These are phyloP conservation scores for Sylvilagus floridanus DNA, from an alignment of 2,797 vertebrate genomes.

Conservation along the genomic window DNA sequence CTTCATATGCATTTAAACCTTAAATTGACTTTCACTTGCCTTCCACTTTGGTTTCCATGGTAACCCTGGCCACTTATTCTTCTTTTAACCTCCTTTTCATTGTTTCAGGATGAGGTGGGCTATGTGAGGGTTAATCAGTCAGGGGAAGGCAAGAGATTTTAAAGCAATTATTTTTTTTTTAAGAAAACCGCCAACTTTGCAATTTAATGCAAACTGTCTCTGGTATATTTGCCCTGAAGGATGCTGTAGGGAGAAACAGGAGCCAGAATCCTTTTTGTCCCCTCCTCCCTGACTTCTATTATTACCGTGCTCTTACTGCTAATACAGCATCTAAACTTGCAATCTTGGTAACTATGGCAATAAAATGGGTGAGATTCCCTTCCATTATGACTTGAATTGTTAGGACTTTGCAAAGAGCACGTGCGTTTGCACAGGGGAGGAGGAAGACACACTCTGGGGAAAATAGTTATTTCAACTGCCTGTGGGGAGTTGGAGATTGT, in stretches of 20 bases:
- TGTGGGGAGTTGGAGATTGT: background rate
- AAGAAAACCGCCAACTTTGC: conserved; percentile 83
- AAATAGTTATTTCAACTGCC: conserved; percentile 72
- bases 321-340: conserved; percentile 78
- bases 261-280: conserved; percentile 61
- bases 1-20: conserved; percentile 84
- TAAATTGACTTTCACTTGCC: conserved; percentile 88
- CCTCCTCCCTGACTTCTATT: conserved; percentile 82
- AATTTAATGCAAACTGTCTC: conserved; percentile 85
- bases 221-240: conserved; percentile 87
- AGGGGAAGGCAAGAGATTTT: conserved; percentile 77
- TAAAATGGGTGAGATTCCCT: conserved; percentile 73
- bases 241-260: conserved; percentile 83
- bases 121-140: conserved; percentile 82
- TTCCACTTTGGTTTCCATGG: conserved; percentile 87
- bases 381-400: conserved; percentile 73
- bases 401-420: conserved; percentile 58
- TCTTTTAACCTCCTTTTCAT: conserved; percentile 84
- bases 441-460: background rate
- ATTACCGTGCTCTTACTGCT: conserved; percentile 82
- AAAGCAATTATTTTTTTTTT: conserved; percentile 83
- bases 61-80: conserved; percentile 87
- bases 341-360: conserved; percentile 81
- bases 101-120: conserved; percentile 80
- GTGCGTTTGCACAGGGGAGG: conserved; percentile 50